Evolutionary conservation across 2,797 vertebrate species (phyloP).

Genomic region (Lagocephalus sceleratus): DNA sequence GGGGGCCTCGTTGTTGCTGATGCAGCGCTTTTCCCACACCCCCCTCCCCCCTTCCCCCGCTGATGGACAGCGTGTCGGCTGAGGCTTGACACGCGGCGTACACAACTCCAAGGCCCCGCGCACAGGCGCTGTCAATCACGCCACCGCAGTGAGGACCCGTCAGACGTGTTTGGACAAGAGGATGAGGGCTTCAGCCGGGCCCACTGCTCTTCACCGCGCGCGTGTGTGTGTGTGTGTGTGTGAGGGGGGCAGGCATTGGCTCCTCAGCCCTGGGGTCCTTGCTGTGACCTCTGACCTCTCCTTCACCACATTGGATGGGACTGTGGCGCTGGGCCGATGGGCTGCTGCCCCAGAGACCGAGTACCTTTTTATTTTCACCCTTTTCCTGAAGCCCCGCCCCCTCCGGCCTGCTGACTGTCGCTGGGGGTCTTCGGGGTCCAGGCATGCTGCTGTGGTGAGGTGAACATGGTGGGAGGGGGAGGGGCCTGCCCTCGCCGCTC

Average conservation of each 20-base stretch:
- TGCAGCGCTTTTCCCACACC: slow-evolving; percentile 11
- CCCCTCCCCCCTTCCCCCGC: slow-evolving; percentile 45
- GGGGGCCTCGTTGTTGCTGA: no score
- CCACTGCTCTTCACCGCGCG: slow-evolving; percentile 66
- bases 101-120: slow-evolving; percentile 57
- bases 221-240: no score
- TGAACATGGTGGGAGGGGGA: no score
- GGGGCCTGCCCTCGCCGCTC: no score
- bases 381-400: no score
- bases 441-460: no score
- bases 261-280: slow-evolving; percentile 45
- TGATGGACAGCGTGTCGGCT: slow-evolving; percentile 69
- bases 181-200: slow-evolving; percentile 50
- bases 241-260: slow-evolving; percentile 7
- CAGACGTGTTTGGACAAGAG: slow-evolving; percentile 68
- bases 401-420: no score
- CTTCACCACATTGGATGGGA: slow-evolving; percentile 11
- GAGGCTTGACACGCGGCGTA: slow-evolving; percentile 65
- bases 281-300: slow-evolving; percentile 45
- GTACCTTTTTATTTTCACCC: no score
- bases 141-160: slow-evolving; percentile 50
- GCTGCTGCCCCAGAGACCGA: no score
- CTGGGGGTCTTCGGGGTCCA: no score
- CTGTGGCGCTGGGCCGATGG: slow-evolving; percentile 35
- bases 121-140: slow-evolving; percentile 69